Evolutionary conservation across 2,113 vertebrate genomes (phyloP).

Genomic region (Oncorhynchus gorbuscha): DNA sequence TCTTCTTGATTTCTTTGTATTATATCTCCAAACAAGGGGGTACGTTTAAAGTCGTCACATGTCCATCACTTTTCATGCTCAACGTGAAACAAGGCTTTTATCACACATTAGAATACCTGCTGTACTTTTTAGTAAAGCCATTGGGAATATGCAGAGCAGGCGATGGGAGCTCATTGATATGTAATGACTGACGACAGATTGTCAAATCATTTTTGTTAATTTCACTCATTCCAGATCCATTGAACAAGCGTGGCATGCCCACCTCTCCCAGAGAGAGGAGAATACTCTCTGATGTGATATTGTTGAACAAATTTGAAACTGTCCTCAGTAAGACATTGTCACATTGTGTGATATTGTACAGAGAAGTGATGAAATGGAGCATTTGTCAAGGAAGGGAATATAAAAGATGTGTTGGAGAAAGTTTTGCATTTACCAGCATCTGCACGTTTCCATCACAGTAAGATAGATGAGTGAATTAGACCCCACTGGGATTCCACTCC

Average conservation of each 20-base stretch:
- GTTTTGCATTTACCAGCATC: constrained; percentile 17
- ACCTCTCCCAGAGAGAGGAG: constrained; percentile 29
- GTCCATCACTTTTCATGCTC: constrained; percentile 64
- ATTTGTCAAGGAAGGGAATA: constrained; percentile 32
- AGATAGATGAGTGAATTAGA: constrained; percentile 38
- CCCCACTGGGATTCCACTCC: constrained; percentile 41
- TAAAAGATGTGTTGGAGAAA: constrained; percentile 29
- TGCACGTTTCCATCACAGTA: constrained; percentile 50
- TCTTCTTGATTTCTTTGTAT: constrained; percentile 51
- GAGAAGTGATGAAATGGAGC: constrained; percentile 54
- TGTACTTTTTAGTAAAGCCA: constrained; percentile 67
- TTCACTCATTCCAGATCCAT: constrained; percentile 63
- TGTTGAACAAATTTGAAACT: constrained; percentile 57
- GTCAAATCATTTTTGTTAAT: constrained; percentile 76
- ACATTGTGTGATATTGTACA: constrained; percentile 62
- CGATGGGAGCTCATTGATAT: constrained; percentile 59
- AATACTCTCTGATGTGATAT: constrained; percentile 43
- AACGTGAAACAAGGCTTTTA: constrained; percentile 62
- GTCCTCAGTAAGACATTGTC: constrained; percentile 64
- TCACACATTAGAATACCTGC: constrained; percentile 73
- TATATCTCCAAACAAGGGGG: constrained; percentile 42
- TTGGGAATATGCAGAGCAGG: constrained; percentile 64
- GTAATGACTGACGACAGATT: constrained; percentile 73
- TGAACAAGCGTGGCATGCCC: constrained; percentile 59
- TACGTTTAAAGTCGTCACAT: constrained; percentile 60